phyloP scores from a whole-genome alignment of 1,140 invertebrate species.

The Neodiprion pinetum region DNA sequence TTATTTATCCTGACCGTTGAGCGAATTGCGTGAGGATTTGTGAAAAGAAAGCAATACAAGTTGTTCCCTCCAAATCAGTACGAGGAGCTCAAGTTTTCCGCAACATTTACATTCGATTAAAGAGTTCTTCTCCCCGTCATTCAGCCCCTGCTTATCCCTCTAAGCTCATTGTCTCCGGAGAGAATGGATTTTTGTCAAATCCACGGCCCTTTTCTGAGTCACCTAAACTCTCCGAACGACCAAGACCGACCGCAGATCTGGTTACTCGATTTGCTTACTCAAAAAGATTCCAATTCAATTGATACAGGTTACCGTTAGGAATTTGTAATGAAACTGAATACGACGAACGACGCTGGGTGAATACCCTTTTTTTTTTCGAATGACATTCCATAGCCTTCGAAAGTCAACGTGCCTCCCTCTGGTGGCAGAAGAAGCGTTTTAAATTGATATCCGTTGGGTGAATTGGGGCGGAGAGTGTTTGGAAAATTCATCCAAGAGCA shows the following conservation, averaged over 20 bases:
- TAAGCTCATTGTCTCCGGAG: not conserved
- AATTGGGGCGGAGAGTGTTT: too few relatives aligned
- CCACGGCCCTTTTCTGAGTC: not conserved
- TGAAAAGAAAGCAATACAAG: not conserved
- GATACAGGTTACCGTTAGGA: slow-evolving; percentile 6
- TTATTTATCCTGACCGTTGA: too few relatives aligned
- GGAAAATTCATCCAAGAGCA: too few relatives aligned
- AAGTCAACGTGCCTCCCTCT: too few relatives aligned
- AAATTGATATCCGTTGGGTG: too few relatives aligned
- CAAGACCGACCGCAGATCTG: slow-evolving; percentile 4
- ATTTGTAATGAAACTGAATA: slow-evolving; percentile 40
- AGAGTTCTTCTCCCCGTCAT: slow-evolving; percentile 31
- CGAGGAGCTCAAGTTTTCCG: slow-evolving; percentile 49
- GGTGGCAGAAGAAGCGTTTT: too few relatives aligned
- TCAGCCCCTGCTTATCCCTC: not conserved
- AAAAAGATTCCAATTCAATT: slow-evolving; percentile 33
- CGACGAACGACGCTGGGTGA: slow-evolving; percentile 27
- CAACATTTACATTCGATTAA: slow-evolving; percentile 54
- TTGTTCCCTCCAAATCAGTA: slow-evolving; percentile 38
- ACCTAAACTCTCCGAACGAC: slow-evolving; percentile 13
- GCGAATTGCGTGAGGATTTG: too few relatives aligned
- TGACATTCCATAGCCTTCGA: too few relatives aligned
- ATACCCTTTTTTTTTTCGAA: too few relatives aligned
- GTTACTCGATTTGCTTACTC: slow-evolving; percentile 45
- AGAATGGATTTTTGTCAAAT: slow-evolving; percentile 9